A percentile compares a stretch with the other conserved stretches of the same genome.
Evolutionary conservation across 1,140 invertebrate species (phyloP).

Genomic region (Drosophila lini): DNA sequence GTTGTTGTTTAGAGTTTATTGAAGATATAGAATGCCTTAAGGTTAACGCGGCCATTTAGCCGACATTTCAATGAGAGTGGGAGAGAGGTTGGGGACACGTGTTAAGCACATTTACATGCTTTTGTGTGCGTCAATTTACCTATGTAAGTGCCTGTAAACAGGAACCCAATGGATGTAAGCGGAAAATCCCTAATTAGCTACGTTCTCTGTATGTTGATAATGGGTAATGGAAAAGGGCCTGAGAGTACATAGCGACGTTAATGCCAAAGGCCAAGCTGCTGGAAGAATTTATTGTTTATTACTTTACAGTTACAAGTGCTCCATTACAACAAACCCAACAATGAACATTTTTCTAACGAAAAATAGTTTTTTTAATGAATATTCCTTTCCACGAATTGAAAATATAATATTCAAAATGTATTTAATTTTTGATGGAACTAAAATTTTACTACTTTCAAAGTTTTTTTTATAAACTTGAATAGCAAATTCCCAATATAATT

Average conservation of each 20-base stretch:
- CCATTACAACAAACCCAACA: not conserved
- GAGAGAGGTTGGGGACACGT: constrained; percentile 25
- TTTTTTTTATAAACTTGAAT: not conserved
- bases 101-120: constrained; percentile 31
- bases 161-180: constrained; percentile 18
- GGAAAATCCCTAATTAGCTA: constrained; percentile 40
- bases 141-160: constrained; percentile 30
- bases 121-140: constrained; percentile 11
- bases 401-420: not conserved
- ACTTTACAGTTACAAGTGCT: constrained; percentile 5
- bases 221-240: constrained; percentile 3
- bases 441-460: too few relatives aligned
- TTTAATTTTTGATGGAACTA: too few relatives aligned
- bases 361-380: not conserved
- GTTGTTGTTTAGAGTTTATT: constrained; percentile 70
- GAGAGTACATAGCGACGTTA: not conserved
- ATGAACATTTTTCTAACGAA: not conserved
- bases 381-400: not conserved
- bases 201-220: not conserved
- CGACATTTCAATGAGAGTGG: constrained; percentile 37
- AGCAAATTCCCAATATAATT: not conserved
- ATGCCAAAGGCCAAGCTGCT: constrained; percentile 5
- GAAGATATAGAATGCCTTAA: constrained; percentile 59
- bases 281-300: constrained; percentile 1
- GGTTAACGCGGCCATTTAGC: constrained; percentile 53